A percentile compares a stretch with the other conserved stretches of the same genome.
phyloP scores from a whole-genome alignment of 1,140 invertebrate genomes.

The Cepaea nemoralis region DNA sequence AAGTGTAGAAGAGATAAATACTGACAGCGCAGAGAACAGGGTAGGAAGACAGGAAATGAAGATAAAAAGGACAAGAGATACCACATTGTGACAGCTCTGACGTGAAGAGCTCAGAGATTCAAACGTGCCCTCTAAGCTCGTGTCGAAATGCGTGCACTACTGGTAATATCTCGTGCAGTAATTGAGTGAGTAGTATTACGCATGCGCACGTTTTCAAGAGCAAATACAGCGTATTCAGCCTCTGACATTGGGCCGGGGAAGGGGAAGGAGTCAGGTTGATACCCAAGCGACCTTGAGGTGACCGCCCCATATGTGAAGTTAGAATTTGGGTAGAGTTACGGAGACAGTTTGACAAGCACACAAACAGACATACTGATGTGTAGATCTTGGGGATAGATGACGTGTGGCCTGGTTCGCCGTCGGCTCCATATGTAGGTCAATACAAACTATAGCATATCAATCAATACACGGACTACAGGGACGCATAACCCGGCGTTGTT shows the following conservation, averaged over 20 bases:
- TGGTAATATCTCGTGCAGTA: conserved; percentile 11
- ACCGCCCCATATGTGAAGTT: background rate
- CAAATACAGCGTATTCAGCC: conserved; percentile 7
- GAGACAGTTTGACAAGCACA: conserved; percentile 9
- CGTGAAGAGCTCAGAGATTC: background rate
- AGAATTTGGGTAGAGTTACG: background rate
- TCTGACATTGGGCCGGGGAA: background rate
- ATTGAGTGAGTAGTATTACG: conserved; percentile 9
- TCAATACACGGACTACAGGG: too few relatives aligned
- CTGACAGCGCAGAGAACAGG: background rate
- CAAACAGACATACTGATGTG: too few relatives aligned
- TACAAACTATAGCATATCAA: too few relatives aligned
- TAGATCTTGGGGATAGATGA: too few relatives aligned
- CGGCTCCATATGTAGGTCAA: too few relatives aligned
- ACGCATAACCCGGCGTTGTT: too few relatives aligned
- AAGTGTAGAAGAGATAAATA: too few relatives aligned
- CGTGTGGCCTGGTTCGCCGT: too few relatives aligned
- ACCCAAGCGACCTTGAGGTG: background rate
- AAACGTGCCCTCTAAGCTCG: background rate
- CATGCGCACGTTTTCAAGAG: conserved; percentile 7
- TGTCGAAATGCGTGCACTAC: conserved; percentile 1
- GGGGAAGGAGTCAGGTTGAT: too few relatives aligned
- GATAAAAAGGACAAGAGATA: background rate
- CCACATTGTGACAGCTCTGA: background rate
- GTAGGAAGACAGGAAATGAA: background rate